These are phyloP conservation scores for Prionace glauca DNA, from an alignment of 2,797 vertebrate genomes.

Conservation along the genomic window DNA sequence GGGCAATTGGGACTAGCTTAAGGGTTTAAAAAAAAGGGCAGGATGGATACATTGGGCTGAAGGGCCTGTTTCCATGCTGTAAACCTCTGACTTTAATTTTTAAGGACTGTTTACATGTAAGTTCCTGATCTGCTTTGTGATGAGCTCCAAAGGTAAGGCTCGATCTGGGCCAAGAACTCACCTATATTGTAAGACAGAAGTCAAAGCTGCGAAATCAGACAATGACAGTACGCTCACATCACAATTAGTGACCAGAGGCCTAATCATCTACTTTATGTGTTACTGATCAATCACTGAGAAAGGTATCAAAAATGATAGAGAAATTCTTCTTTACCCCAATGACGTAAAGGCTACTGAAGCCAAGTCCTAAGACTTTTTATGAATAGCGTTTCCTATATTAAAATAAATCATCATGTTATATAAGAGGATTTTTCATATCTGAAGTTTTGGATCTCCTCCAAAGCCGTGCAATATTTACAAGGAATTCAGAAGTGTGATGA, in stretches of 20 bases:
- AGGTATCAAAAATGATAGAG: not conserved
- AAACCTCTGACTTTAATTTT: not conserved
- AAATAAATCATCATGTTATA: not conserved
- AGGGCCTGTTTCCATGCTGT: no score
- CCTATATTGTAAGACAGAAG: not conserved
- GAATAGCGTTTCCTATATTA: not conserved
- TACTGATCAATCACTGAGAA: not conserved
- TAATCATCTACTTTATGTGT: not conserved
- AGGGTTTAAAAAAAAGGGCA: no score
- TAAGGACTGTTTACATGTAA: not conserved
- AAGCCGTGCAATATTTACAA: no score
- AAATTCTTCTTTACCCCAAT: not conserved
- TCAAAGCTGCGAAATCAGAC: not conserved
- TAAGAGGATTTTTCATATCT: not conserved
- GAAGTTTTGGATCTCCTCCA: not conserved
- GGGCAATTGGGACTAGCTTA: no score
- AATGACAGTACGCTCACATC: not conserved
- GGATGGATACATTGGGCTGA: no score
- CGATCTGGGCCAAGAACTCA: not conserved
- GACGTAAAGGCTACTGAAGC: not conserved
- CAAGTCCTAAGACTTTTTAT: not conserved
- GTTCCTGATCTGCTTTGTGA: not conserved
- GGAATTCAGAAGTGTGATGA: no score
- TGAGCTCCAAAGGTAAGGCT: not conserved
- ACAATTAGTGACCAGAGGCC: not conserved